Evolutionary conservation across 35 echinoderm and acorn worm genomes (phyloP), one percentile per base, ranked within the genome.

Genomic region (Apostichopus parvimensis): DNA sequence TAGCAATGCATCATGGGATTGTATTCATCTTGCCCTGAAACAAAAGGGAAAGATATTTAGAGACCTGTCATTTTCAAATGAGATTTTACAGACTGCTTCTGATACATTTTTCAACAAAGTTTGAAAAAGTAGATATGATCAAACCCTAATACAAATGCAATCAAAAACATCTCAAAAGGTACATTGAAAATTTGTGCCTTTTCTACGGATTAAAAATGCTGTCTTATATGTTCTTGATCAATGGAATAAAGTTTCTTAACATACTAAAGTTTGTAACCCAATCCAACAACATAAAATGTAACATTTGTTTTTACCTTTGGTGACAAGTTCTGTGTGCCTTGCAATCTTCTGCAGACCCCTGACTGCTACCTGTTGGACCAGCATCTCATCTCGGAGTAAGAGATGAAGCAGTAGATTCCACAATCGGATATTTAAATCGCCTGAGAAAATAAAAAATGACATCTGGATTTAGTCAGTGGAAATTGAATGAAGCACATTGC

Each of bases 1-100:
- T 54, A 6, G 55, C 79, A 34, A 34, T 82, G 79, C 79, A 82
- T 82, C 64, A 68, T 68, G 64, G 64, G 64, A 68, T 68, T 18
- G 8, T 14, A 68, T 68, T 68, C 11, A 68, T 18, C 64, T 68
- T 68, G 64, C 64, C 18, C 64, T 68, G 64, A 68, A 68, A 68
- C 0, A 45, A 45, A 45, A 45, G 34, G 34, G 34, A 45, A 45
- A 45, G 34, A 45, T 4, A 45, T 45, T 45, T 45, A 45, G 1
- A 45, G 34, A 45, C 34, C 34, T 45, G 34, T 45, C 34, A 45
- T 3, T 45, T 45, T 45, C 34, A 45, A 45, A 45, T 28, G 26
- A 1, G 26, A 28, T 45, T 45, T 45, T 45, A 45, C 3, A 45
- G 2, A 45, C 34, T 45, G 34, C 34, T n/a, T n/a, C n/a, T n/a